These are phyloP conservation scores for Andrena bucephala DNA, from an alignment of 2,888 invertebrate genomes.

Conservation along the genomic window DNA sequence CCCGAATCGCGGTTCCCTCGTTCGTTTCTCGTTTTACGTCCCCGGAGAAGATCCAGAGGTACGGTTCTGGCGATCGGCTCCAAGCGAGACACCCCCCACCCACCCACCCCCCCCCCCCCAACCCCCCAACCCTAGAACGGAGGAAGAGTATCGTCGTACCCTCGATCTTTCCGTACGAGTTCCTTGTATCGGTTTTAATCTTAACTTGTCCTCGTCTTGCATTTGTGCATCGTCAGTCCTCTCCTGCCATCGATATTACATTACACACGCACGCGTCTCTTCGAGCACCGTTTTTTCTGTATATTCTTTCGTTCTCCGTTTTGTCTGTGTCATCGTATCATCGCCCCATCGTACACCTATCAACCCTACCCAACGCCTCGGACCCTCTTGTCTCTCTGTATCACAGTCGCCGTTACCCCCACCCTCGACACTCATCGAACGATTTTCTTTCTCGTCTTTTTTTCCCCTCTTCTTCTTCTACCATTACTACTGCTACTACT, in stretches of 20 bases:
- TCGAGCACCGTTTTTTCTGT: constrained; percentile 62
- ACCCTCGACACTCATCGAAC: constrained; percentile 17
- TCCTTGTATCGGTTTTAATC: constrained; percentile 48
- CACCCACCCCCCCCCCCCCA: neutral
- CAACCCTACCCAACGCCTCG: neutral
- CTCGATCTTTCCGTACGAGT: constrained; percentile 55
- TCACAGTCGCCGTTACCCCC: neutral
- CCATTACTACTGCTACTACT: no score
- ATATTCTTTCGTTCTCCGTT: constrained; percentile 33
- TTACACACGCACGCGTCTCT: constrained; percentile 66
- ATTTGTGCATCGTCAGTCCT: constrained; percentile 76
- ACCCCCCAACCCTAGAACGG: neutral
- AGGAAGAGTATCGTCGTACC: constrained; percentile 53
- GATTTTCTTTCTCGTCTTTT: constrained; percentile 6
- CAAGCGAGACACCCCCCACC: neutral
- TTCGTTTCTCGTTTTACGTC: neutral
- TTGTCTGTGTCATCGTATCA: constrained; percentile 46
- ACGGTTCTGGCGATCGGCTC: constrained; percentile 29
- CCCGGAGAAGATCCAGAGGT: constrained; percentile 14
- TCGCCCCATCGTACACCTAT: constrained; percentile 4
- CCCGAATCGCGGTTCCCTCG: constrained; percentile 18
- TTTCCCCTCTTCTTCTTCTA: neutral
- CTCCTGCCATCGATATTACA: constrained; percentile 62
- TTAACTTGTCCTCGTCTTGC: constrained; percentile 66
- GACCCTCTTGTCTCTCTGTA: neutral